Evolutionary conservation across 2,797 vertebrate species (phyloP), one percentile per base, ranked within the genome.

Genomic region (Ambastaia sidthimunki): DNA sequence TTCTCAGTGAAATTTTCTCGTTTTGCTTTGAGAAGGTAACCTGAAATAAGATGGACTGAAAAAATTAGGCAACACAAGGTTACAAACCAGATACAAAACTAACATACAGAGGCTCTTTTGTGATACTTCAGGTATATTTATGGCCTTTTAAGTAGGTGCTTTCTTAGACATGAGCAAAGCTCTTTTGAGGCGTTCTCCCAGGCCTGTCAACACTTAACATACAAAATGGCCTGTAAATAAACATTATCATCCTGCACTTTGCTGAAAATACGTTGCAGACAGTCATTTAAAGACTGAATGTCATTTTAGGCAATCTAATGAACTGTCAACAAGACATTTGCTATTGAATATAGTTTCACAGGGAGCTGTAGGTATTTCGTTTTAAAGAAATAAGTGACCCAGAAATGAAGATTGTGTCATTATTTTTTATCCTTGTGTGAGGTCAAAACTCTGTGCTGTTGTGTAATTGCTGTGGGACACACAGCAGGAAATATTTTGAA

Each of bases 321-420:
- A 60, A 28, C 21, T 60, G 2, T 25, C 31, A 75, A 6, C 19
- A n/a, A 55, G 48, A 34, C 28, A 23, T 44, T 34, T 66, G 34
- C 31, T 31, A 44, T 55, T 57, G 15, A 66, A 44, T n/a, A 19
- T 34, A 23, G 65, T 65, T 75, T 75, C 47, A 65, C 12, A 10
- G 59, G 48, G 12, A 52, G n/a, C 41, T 11, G 41, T 11, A 37
- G 41, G 41, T 44, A 44, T 44, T 44, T 44, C 10, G 60, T 52
- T 28, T 75, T 37, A 52, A 52, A 66, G 28, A 3, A 75, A 54
- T 31, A 2, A 3, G 7, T 21, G 54, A 18, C 12, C 5, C 25
- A 23, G 7, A 34, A 74, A 74, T 44, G 0, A 2, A 37, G 19
- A 21, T 7, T 15, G 9, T 44, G 41, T 44, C 41, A 1, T 44